A percentile compares a stretch with the other conserved stretches of the same genome.
These are phyloP conservation scores for Planococcus citri DNA, from an alignment of 1,140 invertebrate species.

Conservation along the genomic window DNA sequence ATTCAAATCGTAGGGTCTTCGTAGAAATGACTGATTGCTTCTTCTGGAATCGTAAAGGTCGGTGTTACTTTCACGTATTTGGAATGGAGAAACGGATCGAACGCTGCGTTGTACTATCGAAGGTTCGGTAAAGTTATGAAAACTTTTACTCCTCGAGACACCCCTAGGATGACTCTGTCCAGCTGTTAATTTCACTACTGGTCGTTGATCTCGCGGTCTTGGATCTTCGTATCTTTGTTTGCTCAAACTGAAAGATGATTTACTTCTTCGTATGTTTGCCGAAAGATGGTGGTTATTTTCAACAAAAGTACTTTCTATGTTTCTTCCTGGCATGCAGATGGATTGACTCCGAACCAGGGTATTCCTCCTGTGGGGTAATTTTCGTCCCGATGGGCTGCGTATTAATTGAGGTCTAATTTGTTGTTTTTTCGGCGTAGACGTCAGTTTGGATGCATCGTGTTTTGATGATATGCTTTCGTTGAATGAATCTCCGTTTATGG, in stretches of 20 bases:
- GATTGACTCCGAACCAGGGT: neutral
- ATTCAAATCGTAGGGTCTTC: neutral
- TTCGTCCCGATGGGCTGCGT: neutral
- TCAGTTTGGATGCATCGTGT: neutral
- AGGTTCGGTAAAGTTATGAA: neutral
- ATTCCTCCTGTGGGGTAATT: neutral
- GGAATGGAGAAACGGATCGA: neutral
- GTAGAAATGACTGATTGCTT: constrained; percentile 4
- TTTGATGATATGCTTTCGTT: neutral
- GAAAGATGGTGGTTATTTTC: neutral
- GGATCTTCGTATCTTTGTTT: neutral
- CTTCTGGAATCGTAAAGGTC: neutral
- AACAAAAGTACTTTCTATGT: neutral
- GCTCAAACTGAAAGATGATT: neutral
- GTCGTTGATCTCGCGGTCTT: neutral
- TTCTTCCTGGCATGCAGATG: neutral
- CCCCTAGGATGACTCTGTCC: neutral
- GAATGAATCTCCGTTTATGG: neutral
- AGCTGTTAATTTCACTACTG: neutral
- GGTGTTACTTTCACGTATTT: neutral
- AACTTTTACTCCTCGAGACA: neutral
- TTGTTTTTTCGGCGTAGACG: neutral
- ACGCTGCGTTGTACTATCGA: neutral
- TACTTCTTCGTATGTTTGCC: neutral
- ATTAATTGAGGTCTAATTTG: neutral